Evolutionary conservation across 2,888 invertebrate genomes (phyloP), one percentile per base, ranked within the genome.

Genomic region (Cyaniris semiargus): DNA sequence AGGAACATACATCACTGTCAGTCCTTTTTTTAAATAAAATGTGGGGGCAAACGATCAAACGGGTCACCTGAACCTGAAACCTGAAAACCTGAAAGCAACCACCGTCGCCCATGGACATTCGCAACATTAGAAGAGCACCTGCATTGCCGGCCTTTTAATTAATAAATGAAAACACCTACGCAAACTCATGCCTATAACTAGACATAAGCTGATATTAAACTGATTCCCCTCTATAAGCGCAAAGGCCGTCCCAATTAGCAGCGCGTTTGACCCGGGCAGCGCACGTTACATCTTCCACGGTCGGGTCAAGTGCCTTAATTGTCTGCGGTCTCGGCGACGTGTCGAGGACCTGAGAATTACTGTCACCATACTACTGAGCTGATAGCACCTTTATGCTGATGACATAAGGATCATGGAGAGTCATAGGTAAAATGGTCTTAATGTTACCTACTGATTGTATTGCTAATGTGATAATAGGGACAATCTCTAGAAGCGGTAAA

Each of bases 231-330:
- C 23, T 74, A 74, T 34, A 23, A 34, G 34, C 31, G 71, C 76
- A 58, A 71, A 38, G 70, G 23, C 76, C 58, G 56, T 76, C 58
- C 76, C 76, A 76, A 76, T 76, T 76, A 71, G 76, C 72, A 83
- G 84, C 80, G 81, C 84, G 84, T 82, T 85, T 85, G 86, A 86
- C 86, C 86, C 83, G 80, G 82, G 85, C 82, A 80, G 82, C 82
- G 81, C 83, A 85, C 82, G 82, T 85, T 84, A 86, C 85, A 85
- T 83, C 85, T 84, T 82, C 79, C 82, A 79, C 82, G 82, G 84
- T 81, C 83, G 84, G 90, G 90, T 91, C 89, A 92, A 92, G 89
- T 91, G 89, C 80, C 86, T 87, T 88, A 90, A 91, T 90, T 90
- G 87, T 86, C 83, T 82, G 83, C 81, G 84, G 84, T 83, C 84